Evolutionary conservation across 2,113 vertebrate genomes (phyloP).

Genomic region (Rutilus rutilus): DNA sequence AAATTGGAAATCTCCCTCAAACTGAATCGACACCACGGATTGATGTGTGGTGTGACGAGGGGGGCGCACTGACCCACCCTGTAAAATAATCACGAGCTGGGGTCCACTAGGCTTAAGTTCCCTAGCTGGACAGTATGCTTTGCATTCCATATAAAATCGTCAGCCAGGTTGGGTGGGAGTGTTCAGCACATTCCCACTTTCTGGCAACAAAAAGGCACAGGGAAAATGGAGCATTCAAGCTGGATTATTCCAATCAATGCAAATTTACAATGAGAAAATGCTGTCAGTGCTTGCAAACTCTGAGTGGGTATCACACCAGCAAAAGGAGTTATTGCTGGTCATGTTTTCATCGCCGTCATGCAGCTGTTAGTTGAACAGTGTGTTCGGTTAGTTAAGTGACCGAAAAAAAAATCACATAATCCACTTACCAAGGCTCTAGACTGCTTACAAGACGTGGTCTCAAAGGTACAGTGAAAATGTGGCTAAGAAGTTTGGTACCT

Average conservation of each 20-base stretch:
- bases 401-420: constrained; percentile 56
- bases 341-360: constrained; percentile 7
- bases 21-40: constrained; percentile 13
- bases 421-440: constrained; percentile 74
- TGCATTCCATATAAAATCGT: constrained; percentile 72
- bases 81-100: constrained; percentile 57
- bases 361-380: constrained; percentile 36
- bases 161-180: constrained; percentile 52
- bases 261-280: constrained; percentile 8
- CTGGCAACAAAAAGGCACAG: constrained; percentile 28
- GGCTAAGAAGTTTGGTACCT: constrained; percentile 68
- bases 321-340: background rate
- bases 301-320: constrained; percentile 7
- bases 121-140: constrained; percentile 61
- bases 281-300: background rate
- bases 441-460: constrained; percentile 66
- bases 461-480: constrained; percentile 65
- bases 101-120: constrained; percentile 59
- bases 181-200: constrained; percentile 69
- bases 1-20: constrained; percentile 31
- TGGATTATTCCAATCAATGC: background rate
- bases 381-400: constrained; percentile 50
- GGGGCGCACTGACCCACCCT: constrained; percentile 35
- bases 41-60: background rate
- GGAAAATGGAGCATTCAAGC: background rate